Evolutionary conservation across 92 coral and sea anemone genomes (phyloP).

Genomic region (Scolanthus callimorphus): DNA sequence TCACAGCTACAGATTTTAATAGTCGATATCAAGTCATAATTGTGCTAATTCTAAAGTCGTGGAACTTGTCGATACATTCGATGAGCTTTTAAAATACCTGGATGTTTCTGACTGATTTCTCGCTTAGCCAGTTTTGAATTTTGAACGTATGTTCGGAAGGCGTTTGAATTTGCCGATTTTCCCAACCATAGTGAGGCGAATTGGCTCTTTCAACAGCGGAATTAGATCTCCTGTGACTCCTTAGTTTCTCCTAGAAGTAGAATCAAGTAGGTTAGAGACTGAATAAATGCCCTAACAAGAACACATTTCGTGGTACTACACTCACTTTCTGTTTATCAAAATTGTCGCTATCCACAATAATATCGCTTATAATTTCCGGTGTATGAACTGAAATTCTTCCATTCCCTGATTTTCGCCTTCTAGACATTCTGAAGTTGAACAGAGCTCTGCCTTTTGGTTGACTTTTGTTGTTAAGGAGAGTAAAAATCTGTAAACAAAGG

Average conservation of each 20-base stretch:
- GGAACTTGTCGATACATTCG: too few relatives aligned
- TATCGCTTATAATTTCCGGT: constrained; percentile 68
- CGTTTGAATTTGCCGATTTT: not conserved
- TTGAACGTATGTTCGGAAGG: constrained; percentile 64
- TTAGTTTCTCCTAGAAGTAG: not conserved
- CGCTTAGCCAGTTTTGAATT: constrained; percentile 88
- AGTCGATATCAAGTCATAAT: too few relatives aligned
- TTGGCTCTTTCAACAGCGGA: constrained; percentile 37
- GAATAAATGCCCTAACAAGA: too few relatives aligned
- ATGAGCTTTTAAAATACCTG: constrained; percentile 80
- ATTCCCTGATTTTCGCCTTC: constrained; percentile 44
- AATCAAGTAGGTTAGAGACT: not conserved
- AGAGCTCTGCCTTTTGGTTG: constrained; percentile 3
- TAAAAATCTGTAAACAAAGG: constrained; percentile 21
- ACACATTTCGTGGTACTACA: too few relatives aligned
- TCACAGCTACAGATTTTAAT: too few relatives aligned
- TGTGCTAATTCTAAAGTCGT: too few relatives aligned
- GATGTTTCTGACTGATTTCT: constrained; percentile 81
- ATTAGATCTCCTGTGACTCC: constrained; percentile 43
- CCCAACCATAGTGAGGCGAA: constrained; percentile 5
- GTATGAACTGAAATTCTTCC: constrained; percentile 97
- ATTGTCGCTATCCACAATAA: constrained; percentile 53
- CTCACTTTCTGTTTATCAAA: not conserved
- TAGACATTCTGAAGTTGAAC: constrained; percentile 38
- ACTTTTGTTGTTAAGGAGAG: constrained; percentile 35